Conservation (phyloP, 2,888 invertebrate genomes). For the Microplitis deprimator region DNA sequence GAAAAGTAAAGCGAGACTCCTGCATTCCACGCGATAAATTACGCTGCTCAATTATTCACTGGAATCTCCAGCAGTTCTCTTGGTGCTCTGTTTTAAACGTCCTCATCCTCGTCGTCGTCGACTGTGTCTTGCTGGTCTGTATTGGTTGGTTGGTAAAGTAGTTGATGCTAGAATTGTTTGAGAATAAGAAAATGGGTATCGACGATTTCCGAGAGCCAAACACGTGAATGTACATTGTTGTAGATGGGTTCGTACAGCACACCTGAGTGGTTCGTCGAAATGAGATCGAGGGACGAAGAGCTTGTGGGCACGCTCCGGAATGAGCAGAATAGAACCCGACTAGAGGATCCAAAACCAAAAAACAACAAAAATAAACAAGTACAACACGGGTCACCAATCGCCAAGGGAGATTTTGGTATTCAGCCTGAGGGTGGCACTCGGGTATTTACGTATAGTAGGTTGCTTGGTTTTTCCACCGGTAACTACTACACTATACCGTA, state of each 20-base stretch:
- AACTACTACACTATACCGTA: constrained; percentile 24
- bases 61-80: constrained; percentile 57
- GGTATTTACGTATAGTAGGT: constrained; percentile 25
- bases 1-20: constrained; percentile 57
- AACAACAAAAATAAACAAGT: not conserved
- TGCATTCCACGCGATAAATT: constrained; percentile 68
- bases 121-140: not conserved
- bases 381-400: constrained; percentile 24
- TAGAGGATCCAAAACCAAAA: not conserved
- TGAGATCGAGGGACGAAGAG: not conserved
- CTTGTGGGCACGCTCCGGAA: no score
- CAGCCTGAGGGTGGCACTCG: constrained; percentile 32
- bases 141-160: no score
- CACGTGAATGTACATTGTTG: not conserved
- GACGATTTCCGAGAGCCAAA: not conserved
- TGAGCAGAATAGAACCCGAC: not conserved
- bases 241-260: constrained; percentile 6
- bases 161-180: not conserved
- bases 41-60: constrained; percentile 69
- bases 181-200: not conserved
- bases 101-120: not conserved
- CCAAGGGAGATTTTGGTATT: constrained; percentile 34
- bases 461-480: constrained; percentile 27
- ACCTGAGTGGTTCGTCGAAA: constrained; percentile 21
- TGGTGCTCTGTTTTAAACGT: constrained; percentile 28